These are phyloP conservation scores for Microtus obscurus DNA, from an alignment of 2,797 vertebrate genomes.

Conservation along the genomic window DNA sequence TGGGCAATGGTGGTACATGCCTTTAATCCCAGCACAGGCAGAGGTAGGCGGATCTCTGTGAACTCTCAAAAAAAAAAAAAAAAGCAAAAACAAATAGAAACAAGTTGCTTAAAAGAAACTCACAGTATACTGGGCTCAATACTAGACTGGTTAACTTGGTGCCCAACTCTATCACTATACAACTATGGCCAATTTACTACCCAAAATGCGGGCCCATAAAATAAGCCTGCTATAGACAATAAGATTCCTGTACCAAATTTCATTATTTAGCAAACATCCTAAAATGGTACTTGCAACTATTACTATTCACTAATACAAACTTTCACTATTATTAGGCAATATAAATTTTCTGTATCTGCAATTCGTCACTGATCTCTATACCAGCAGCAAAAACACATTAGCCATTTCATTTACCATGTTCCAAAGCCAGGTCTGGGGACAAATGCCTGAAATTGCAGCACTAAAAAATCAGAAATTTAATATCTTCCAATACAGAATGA, in stretches of 20 bases:
- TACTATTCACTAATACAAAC: background rate
- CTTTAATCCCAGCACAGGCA: too few species aligned
- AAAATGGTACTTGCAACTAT: background rate
- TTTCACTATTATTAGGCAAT: background rate
- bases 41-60: too few species aligned
- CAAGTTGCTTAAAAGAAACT: conserved; percentile 55
- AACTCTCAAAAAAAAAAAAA: too few species aligned
- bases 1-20: too few species aligned
- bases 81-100: background rate
- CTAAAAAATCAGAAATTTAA: background rate
- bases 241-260: conserved; percentile 31
- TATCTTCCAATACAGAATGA: background rate
- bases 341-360: background rate
- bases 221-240: conserved; percentile 2
- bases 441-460: background rate
- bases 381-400: background rate
- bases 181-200: conserved; percentile 16
- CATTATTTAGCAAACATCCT: background rate
- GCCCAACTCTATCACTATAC: background rate
- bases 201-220: conserved; percentile 26
- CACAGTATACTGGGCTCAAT: background rate
- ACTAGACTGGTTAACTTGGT: conserved; percentile 37
- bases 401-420: background rate
- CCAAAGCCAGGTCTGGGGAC: background rate
- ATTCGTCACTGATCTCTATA: background rate